phyloP scores from a whole-genome alignment of 2,113 vertebrate species.

The Cariama cristata region DNA sequence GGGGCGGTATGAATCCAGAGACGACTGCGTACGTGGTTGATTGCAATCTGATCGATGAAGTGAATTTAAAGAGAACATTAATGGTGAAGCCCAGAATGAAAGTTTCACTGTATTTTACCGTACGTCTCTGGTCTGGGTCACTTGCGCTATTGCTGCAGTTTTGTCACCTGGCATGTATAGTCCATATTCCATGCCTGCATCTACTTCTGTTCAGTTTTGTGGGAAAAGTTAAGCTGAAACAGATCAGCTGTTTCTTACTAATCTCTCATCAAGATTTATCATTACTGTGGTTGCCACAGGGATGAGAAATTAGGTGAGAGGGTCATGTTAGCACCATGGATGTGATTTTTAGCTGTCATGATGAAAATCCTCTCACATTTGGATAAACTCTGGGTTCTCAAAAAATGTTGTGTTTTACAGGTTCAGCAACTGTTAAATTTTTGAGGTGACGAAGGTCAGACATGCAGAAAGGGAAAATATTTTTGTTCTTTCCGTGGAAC shows the following conservation, averaged over 20 bases:
- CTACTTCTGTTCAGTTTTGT: not conserved
- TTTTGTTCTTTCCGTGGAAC: not conserved
- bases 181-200: not conserved
- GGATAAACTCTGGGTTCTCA: not conserved
- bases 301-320: not conserved
- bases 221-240: not conserved
- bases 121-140: not conserved
- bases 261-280: not conserved
- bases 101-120: not conserved
- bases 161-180: not conserved
- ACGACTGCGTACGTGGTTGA: not conserved
- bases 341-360: not conserved
- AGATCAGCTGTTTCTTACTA: not conserved
- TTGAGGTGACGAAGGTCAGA: not conserved
- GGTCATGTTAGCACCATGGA: not conserved
- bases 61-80: not conserved
- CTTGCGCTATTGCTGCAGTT: not conserved
- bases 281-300: not conserved
- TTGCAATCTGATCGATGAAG: not conserved
- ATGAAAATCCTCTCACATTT: not conserved
- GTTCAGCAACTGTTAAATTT: not conserved
- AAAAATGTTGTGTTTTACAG: not conserved
- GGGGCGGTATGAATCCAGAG: not conserved
- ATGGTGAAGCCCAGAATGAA: not conserved
- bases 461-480: not conserved